These are phyloP conservation scores for Dasyornis broadbenti DNA, from an alignment of 2,113 vertebrate genomes.

Conservation along the genomic window DNA sequence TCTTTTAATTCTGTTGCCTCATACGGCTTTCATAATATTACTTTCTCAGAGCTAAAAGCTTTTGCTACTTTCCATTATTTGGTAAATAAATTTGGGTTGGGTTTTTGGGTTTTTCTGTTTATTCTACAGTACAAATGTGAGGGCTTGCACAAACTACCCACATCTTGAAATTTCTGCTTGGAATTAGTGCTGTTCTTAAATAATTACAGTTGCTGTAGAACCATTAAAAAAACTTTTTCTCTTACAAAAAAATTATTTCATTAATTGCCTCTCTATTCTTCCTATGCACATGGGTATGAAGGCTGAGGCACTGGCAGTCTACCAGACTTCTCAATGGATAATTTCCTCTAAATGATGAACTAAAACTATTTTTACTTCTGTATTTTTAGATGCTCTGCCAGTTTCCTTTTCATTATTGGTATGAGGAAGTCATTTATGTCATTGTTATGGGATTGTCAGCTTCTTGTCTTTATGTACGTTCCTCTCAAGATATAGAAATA, in stretches of 20 bases:
- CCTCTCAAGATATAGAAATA: neutral
- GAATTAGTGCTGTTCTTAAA: neutral
- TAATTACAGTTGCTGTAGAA: neutral
- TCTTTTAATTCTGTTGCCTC: neutral
- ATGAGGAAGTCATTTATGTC: neutral
- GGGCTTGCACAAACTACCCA: neutral
- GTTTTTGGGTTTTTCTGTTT: neutral
- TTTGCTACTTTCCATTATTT: neutral
- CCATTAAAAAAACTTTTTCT: neutral
- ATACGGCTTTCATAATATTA: neutral
- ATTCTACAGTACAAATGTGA: neutral
- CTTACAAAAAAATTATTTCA: neutral
- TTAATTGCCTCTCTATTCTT: neutral
- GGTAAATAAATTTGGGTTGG: neutral
- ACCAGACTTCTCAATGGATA: constrained; percentile 4
- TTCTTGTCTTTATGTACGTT: neutral
- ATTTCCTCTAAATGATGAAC: constrained; percentile 39
- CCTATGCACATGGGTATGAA: neutral
- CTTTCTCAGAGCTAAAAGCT: neutral
- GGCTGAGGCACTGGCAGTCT: constrained; percentile 1
- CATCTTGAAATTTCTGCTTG: neutral
- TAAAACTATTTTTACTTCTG: constrained; percentile 34
- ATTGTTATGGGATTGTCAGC: neutral
- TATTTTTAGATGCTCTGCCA: neutral
- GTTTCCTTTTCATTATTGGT: neutral